These are phyloP conservation scores for Notolepis coatsorum DNA, from an alignment of 2,797 vertebrate genomes.

Conservation along the genomic window DNA sequence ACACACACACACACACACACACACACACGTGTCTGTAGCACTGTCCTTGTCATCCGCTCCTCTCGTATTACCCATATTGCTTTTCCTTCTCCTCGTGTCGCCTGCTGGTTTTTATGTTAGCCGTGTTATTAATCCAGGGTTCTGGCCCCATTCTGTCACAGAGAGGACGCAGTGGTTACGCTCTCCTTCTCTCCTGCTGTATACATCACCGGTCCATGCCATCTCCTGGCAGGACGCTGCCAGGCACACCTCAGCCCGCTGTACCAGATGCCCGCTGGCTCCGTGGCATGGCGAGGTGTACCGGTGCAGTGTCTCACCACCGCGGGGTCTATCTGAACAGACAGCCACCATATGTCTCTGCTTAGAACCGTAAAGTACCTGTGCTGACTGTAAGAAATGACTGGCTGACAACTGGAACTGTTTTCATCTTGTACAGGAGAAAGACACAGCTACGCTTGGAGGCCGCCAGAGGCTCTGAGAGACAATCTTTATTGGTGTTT, in stretches of 20 bases:
- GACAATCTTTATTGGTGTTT: too few species aligned
- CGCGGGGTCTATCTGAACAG: too few species aligned
- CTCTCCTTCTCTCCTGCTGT: slow-evolving; percentile 20
- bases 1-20: neutral
- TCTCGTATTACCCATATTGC: slow-evolving; percentile 67
- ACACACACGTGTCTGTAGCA: slow-evolving; percentile 11
- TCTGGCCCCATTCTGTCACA: slow-evolving; percentile 73
- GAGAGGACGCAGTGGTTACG: slow-evolving; percentile 23
- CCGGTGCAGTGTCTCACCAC: too few species aligned
- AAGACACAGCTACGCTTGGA: too few species aligned
- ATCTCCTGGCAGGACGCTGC: neutral
- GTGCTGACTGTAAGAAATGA: too few species aligned
- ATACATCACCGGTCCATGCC: slow-evolving; percentile 13
- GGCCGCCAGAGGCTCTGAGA: too few species aligned
- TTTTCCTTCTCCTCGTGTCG: slow-evolving; percentile 39
- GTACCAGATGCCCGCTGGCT: too few species aligned
- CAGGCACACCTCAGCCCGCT: neutral
- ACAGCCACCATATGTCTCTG: too few species aligned
- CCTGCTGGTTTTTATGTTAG: slow-evolving; percentile 31
- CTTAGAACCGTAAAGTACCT: too few species aligned
- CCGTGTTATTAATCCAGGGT: slow-evolving; percentile 63
- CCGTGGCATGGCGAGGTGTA: too few species aligned
- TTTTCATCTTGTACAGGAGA: too few species aligned
- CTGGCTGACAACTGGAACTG: too few species aligned
- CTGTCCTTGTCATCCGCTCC: slow-evolving; percentile 37